Evolutionary conservation across 2,113 vertebrate species (phyloP).

Genomic region (Malurus alboscapulatus): DNA sequence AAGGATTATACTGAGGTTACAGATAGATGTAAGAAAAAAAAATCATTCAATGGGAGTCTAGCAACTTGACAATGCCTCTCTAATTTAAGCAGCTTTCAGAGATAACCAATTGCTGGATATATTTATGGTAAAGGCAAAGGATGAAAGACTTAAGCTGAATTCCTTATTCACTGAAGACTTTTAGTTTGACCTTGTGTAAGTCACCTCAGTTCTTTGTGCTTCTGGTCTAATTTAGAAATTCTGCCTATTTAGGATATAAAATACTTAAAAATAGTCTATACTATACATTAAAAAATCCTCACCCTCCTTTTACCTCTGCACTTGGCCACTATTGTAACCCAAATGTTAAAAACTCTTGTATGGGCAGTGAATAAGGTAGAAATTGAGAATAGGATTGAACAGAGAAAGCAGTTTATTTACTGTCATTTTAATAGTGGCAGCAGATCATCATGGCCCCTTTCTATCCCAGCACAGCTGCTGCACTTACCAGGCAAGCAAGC

Average conservation of each 20-base stretch:
- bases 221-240: background rate
- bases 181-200: background rate
- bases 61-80: background rate
- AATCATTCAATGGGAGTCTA: background rate
- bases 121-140: background rate
- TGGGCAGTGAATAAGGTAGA: background rate
- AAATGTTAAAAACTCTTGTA: background rate
- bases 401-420: background rate
- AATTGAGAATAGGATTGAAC: background rate
- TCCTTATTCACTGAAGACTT: background rate
- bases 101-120: background rate
- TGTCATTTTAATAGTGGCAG: background rate
- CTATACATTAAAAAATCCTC: background rate
- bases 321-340: background rate
- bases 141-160: background rate
- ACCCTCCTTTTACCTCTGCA: background rate
- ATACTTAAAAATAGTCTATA: background rate
- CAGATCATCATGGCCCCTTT: background rate
- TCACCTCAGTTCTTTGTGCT: background rate
- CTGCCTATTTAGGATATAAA: background rate
- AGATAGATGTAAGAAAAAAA: background rate
- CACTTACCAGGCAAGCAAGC: constrained; percentile 37
- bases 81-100: background rate
- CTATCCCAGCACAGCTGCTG: constrained; percentile 34
- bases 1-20: background rate